A percentile compares a stretch with the other conserved stretches of the same genome.
Evolutionary conservation across 2,888 invertebrate species (phyloP).

Genomic region (Epistrophella euchroma): DNA sequence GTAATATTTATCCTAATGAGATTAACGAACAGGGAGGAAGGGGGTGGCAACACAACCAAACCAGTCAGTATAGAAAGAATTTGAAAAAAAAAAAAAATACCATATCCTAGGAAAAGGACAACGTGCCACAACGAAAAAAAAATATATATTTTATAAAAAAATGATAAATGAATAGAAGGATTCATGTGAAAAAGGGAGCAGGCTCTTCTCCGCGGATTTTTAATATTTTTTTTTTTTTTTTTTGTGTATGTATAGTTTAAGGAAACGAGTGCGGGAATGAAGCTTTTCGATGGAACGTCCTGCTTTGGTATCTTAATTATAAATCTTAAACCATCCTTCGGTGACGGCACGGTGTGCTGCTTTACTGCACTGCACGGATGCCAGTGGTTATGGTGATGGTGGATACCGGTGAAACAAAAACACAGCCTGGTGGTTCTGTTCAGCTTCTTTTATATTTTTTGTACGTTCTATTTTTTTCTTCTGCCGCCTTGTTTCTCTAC

Average conservation of each 20-base stretch:
- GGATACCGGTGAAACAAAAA: constrained; percentile 74
- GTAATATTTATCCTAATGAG: constrained; percentile 76
- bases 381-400: constrained; percentile 55
- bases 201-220: constrained; percentile 51
- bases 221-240: constrained; percentile 1
- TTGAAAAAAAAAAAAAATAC: constrained; percentile 4
- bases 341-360: constrained; percentile 53
- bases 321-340: constrained; percentile 74
- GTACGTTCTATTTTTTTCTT: not conserved
- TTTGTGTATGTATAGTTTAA: constrained; percentile 39
- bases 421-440: constrained; percentile 60
- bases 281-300: constrained; percentile 67
- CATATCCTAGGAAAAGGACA: constrained; percentile 60
- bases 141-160: constrained; percentile 43
- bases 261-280: constrained; percentile 44
- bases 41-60: constrained; percentile 14
- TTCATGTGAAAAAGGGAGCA: constrained; percentile 74
- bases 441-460: not conserved
- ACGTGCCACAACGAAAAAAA: constrained; percentile 65
- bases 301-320: constrained; percentile 75
- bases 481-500: constrained; percentile 10
- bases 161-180: constrained; percentile 76
- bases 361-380: constrained; percentile 32
- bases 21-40: constrained; percentile 60
- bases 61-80: constrained; percentile 56